Base-by-base conservation (phyloP, 92 coral and sea anemone species). In the Blastomussa wellsi region DNA sequence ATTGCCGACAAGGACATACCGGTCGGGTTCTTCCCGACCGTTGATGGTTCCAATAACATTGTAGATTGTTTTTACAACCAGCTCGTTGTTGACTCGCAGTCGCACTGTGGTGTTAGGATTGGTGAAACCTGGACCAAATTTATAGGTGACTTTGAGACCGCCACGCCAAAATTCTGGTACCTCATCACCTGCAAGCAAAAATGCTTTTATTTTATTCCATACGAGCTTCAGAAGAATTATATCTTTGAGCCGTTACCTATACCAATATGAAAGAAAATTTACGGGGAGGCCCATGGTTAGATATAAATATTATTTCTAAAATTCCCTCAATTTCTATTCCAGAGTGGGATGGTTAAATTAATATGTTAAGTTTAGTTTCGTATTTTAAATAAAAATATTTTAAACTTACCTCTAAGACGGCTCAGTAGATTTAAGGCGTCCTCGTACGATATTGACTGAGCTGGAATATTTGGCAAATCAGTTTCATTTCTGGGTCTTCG, bases 101-200 rank as follows among this genome's bases (percentile, higher is more conserved):
- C 92, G 93, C 24, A 94, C 89, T n/a, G 79, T 86, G 13, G 93
- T 87, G 70, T 84, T 83, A 12, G 91, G 62, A 5, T 79, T 88
- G 72, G 76, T 87, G 62, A 96, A 96, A 10, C 98, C 98, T 10
- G 98, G 98, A 26, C 98, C 98, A 79, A 94, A 80, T 59, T 95
- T 78, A 60, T 94, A 96, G 12, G 92, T 86, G 8, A 96, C 76
- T 17, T 90, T 88, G 26, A 94, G 91, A 68, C 42, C 80, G 19
- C 91, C 91, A 55, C 92, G 85, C 98, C 95, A 94, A 19, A 0
- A 15, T 4, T 20, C 0, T 8, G 98, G 99, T 4, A 92, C 96
- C 36, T 87, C 90, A 78, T 82, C 86, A 22, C 99, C 99, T 96
- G 29, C 29, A 33, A n/a, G n/a, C n/a, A n/a, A n/a, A n/a, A n/a